Conservation (phyloP, 2,888 invertebrate genomes). For the Cantharis lateralis region DNA sequence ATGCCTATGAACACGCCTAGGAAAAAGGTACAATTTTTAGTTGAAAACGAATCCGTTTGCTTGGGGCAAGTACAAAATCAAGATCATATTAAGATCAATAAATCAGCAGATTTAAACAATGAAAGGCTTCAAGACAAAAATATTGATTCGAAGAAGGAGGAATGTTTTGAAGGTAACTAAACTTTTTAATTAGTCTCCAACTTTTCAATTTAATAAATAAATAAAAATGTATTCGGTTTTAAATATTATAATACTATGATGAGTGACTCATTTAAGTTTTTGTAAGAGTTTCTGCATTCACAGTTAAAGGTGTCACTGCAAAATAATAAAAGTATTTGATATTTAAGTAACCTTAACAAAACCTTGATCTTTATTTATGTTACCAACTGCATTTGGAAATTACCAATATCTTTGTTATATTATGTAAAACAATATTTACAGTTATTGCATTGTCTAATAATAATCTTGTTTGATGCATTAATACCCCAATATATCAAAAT, state of each 20-base stretch:
- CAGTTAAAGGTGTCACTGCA: background rate
- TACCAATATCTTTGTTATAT: background rate
- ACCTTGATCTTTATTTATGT: background rate
- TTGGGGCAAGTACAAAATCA: slow-evolving; percentile 26
- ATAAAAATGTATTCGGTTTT: background rate
- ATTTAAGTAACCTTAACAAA: background rate
- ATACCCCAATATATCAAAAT: background rate
- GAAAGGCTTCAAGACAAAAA: slow-evolving; percentile 9
- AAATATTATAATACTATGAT: background rate
- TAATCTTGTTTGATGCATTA: no score
- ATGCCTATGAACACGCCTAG: slow-evolving; percentile 59
- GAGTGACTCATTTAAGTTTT: background rate
- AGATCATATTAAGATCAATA: slow-evolving; percentile 16
- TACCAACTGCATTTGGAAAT: background rate
- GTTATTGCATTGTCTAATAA: no score
- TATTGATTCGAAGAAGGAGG: slow-evolving; percentile 17
- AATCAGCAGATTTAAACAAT: slow-evolving; percentile 17
- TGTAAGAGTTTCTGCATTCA: background rate
- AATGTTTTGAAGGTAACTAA: slow-evolving; percentile 21
- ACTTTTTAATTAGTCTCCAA: background rate
- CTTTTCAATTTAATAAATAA: background rate
- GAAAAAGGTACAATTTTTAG: slow-evolving; percentile 74
- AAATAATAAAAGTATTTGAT: background rate
- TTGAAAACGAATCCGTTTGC: slow-evolving; percentile 61
- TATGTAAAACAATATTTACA: background rate